Evolutionary conservation across 53 echinoderm and acorn worm genomes (phyloP).

Genomic region (Paracentrotus lividus): DNA sequence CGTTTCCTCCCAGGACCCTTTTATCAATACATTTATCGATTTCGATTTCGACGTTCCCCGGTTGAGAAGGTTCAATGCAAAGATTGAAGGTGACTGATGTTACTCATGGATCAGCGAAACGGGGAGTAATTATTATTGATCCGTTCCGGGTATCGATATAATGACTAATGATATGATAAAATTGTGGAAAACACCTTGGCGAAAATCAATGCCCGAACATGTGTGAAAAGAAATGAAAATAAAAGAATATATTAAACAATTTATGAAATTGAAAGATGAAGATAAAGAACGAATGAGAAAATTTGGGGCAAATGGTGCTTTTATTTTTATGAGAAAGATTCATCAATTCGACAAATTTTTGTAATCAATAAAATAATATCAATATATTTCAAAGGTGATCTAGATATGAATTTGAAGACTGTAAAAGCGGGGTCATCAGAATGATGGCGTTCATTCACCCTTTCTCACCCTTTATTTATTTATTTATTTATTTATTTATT

Average conservation of each 20-base stretch:
- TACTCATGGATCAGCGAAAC: conserved; percentile 56
- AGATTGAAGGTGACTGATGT: conserved; percentile 47
- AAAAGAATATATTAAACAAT: neutral
- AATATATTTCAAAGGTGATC: neutral
- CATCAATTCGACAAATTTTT: neutral
- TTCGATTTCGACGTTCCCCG: conserved; percentile 37
- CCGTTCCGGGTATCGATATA: conserved; percentile 48
- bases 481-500: no score
- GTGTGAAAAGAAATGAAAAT: neutral
- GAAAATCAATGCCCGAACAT: neutral
- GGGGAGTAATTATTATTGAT: conserved; percentile 48
- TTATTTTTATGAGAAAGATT: neutral
- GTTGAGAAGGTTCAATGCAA: conserved; percentile 6
- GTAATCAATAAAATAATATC: neutral
- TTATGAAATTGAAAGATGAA: neutral
- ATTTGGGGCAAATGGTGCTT: neutral
- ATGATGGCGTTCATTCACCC: neutral
- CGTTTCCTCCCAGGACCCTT: neutral
- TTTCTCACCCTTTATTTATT: neutral
- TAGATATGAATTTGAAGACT: neutral
- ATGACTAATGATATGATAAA: neutral
- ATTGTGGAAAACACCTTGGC: neutral
- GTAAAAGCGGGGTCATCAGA: neutral
- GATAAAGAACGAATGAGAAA: neutral
- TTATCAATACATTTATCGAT: conserved; percentile 13